phyloP scores from a whole-genome alignment of 1,140 invertebrate genomes.

The Tenebrio molitor region DNA sequence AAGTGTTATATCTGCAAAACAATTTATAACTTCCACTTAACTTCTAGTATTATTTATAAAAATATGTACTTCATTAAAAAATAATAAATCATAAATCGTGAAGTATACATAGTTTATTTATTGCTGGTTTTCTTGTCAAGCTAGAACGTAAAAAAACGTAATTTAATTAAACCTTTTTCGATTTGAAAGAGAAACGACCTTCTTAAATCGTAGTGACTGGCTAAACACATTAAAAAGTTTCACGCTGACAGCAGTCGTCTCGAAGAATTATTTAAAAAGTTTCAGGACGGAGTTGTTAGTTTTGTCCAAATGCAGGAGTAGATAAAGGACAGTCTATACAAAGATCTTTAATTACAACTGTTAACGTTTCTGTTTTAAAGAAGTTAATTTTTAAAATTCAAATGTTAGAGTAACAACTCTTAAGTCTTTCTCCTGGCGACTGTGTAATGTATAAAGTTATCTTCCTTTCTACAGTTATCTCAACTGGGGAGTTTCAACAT shows the following conservation, averaged over 20 bases:
- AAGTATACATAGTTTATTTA: neutral
- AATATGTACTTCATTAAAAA: slow-evolving; percentile 15
- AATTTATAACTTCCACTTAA: slow-evolving; percentile 20
- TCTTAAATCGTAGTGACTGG: too few species aligned
- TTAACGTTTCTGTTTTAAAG: too few species aligned
- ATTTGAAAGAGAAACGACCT: too few species aligned
- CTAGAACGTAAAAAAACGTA: too few species aligned
- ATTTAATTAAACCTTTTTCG: too few species aligned
- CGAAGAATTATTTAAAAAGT: too few species aligned
- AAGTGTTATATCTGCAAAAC: slow-evolving; percentile 2
- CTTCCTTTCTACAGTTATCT: neutral
- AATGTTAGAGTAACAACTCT: slow-evolving; percentile 44
- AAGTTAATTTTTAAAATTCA: neutral
- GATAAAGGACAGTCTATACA: too few species aligned
- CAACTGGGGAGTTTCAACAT: slow-evolving; percentile 11
- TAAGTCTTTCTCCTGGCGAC: slow-evolving; percentile 60
- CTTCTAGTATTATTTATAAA: slow-evolving; percentile 2
- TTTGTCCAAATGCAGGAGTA: too few species aligned
- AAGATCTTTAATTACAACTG: neutral
- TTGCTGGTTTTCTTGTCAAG: too few species aligned
- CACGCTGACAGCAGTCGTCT: too few species aligned
- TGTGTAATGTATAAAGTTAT: slow-evolving; percentile 14
- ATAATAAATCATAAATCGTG: neutral
- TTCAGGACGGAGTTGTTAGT: too few species aligned
- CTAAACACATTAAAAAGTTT: too few species aligned